These are phyloP conservation scores for Xenus cinereus DNA, from an alignment of 2,113 vertebrate genomes.

Conservation along the genomic window DNA sequence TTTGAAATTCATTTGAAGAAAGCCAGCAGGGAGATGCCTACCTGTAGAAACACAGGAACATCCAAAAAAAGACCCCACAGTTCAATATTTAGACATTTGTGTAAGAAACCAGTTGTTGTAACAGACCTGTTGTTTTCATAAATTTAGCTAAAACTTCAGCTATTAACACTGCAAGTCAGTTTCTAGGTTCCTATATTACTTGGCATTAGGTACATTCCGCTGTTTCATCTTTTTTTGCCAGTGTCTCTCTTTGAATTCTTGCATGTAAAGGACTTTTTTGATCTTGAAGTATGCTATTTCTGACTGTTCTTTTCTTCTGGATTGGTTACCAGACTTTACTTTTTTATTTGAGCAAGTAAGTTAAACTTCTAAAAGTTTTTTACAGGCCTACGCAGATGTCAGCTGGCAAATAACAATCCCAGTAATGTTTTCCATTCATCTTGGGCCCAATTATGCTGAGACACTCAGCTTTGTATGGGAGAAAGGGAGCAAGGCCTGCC, in stretches of 20 bases:
- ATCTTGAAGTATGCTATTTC: background rate
- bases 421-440: background rate
- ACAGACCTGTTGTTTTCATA: background rate
- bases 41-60: background rate
- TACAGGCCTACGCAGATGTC: background rate
- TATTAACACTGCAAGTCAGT: background rate
- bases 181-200: background rate
- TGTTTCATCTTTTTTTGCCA: background rate
- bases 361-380: constrained; percentile 15
- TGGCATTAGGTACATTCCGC: background rate
- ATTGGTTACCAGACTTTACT: background rate
- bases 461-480: background rate
- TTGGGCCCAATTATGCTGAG: background rate
- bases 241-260: background rate
- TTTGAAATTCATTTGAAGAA: background rate
- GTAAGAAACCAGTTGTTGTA: background rate
- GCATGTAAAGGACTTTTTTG: background rate
- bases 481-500: background rate
- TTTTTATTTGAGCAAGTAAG: background rate
- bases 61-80: background rate
- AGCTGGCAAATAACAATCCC: background rate
- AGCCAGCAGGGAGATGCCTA: background rate
- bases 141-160: background rate
- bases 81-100: background rate
- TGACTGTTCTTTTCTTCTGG: background rate